Conservation (phyloP, 2,113 vertebrate species). For the Podilymbus podiceps region DNA sequence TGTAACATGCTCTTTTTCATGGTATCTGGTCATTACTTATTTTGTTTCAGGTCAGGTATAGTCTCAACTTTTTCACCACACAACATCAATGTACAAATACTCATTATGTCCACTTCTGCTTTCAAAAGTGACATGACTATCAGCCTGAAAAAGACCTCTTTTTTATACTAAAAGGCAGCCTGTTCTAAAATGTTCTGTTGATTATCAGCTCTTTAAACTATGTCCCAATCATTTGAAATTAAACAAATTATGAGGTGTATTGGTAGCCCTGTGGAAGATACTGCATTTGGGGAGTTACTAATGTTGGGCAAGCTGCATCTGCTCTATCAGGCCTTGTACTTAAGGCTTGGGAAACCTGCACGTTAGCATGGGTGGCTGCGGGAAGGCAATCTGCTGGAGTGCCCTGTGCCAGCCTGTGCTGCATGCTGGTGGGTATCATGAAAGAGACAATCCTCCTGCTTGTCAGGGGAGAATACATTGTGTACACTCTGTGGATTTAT, state of each 20-base stretch:
- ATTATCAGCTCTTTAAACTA: neutral
- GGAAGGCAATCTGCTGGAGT: neutral
- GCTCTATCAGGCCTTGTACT: neutral
- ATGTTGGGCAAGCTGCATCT: neutral
- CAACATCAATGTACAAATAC: neutral
- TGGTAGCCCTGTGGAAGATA: neutral
- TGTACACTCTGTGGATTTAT: neutral
- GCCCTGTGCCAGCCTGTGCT: no score
- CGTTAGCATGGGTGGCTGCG: neutral
- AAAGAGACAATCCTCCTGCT: neutral
- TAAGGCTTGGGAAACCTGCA: neutral
- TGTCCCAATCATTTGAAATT: neutral
- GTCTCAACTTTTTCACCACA: neutral
- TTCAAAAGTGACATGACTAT: neutral
- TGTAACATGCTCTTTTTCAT: neutral
- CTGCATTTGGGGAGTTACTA: neutral
- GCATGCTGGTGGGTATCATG: neutral
- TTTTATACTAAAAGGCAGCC: neutral
- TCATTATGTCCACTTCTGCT: neutral
- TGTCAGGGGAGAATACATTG: neutral
- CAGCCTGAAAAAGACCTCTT: neutral
- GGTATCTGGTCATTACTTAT: neutral
- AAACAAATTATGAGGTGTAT: neutral
- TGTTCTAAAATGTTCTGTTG: neutral
- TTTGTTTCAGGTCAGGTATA: neutral